Evolutionary conservation across 2,113 vertebrate species (phyloP).

Genomic region (Pleuronectes platessa): DNA sequence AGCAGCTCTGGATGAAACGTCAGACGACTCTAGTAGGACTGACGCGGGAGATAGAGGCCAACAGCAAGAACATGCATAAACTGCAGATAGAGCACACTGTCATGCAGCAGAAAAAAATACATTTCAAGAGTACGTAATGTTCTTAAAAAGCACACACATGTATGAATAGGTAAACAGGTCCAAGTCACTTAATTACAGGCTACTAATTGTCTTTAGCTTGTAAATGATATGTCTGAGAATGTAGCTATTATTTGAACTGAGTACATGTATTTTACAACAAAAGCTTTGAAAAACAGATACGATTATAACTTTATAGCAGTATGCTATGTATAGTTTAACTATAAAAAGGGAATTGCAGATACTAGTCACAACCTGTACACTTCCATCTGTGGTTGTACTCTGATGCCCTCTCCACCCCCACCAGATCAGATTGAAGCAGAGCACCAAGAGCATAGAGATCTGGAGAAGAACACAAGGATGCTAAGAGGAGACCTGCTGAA

Average conservation of each 20-base stretch:
- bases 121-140: slow-evolving; percentile 83
- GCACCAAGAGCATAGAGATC: slow-evolving; percentile 81
- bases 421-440: slow-evolving; percentile 87
- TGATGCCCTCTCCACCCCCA: not conserved
- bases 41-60: slow-evolving; percentile 80
- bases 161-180: not conserved
- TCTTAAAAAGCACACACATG: not conserved
- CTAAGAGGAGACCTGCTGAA: slow-evolving; percentile 86
- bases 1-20: slow-evolving; percentile 85
- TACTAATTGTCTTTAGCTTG: not conserved
- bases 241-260: no score
- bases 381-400: no score
- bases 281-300: no score
- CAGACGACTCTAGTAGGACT: slow-evolving; percentile 87
- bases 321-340: no score
- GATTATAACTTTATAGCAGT: no score
- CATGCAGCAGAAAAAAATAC: slow-evolving; percentile 88
- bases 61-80: slow-evolving; percentile 69
- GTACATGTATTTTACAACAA: no score
- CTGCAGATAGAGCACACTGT: slow-evolving; percentile 81
- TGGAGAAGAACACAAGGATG: slow-evolving; percentile 79
- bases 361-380: no score
- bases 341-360: no score
- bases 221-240: not conserved
- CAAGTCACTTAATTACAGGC: not conserved